Percentiles rank a stretch among this genome's conserved stretches.
Evolutionary conservation across 37 sponge, comb jelly and placozoan species (phyloP).

Genomic region (Dysidea cf. avara): DNA sequence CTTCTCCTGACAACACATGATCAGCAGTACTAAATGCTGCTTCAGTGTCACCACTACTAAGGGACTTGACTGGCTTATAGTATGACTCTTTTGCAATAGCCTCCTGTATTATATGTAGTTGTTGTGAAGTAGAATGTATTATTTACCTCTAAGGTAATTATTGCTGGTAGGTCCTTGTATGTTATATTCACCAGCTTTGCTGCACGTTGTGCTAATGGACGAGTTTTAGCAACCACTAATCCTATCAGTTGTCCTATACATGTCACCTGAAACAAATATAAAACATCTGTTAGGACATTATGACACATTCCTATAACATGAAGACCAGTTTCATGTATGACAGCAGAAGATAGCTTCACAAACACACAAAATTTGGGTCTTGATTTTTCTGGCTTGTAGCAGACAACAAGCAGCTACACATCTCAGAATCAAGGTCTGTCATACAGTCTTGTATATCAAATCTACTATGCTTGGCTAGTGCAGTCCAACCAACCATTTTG

Average conservation of each 20-base stretch:
- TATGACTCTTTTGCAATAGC: conserved; percentile 40
- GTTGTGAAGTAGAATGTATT: too few species aligned
- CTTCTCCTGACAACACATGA: conserved; percentile 22
- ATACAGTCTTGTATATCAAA: too few species aligned
- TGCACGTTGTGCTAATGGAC: conserved; percentile 63
- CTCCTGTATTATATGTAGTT: conserved; percentile 11
- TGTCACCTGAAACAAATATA: conserved; percentile 14
- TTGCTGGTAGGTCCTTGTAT: conserved; percentile 65
- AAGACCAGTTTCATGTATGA: not conserved
- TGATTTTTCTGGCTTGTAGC: too few species aligned
- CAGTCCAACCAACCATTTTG: too few species aligned
- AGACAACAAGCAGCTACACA: too few species aligned
- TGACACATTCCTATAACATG: not conserved
- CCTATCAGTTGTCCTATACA: conserved; percentile 81
- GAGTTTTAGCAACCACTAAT: conserved; percentile 59
- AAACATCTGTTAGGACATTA: not conserved
- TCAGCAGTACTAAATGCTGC: conserved; percentile 16
- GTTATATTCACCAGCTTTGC: conserved; percentile 63
- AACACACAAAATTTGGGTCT: too few species aligned
- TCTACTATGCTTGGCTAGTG: too few species aligned
- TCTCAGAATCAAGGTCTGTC: too few species aligned
- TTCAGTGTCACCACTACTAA: conserved; percentile 19
- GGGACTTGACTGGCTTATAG: not conserved
- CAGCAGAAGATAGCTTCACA: not conserved
- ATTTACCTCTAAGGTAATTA: conserved; percentile 72